These are phyloP conservation scores for Oscarella lobularis DNA, from an alignment of 37 sponge, comb jelly and placozoan genomes.

Conservation along the genomic window DNA sequence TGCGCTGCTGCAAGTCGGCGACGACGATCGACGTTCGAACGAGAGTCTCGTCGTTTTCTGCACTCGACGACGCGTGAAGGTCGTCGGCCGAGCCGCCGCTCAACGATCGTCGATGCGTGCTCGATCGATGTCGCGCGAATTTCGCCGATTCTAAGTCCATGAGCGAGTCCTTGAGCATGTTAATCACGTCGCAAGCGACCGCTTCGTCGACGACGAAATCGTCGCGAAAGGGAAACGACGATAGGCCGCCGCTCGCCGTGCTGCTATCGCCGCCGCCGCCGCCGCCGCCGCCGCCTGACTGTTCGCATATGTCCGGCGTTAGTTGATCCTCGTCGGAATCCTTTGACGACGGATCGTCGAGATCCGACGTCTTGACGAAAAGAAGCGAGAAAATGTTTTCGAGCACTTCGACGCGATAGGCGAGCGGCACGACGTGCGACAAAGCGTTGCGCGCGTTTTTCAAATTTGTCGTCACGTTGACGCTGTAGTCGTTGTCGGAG, in stretches of 20 bases:
- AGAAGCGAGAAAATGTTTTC: slow-evolving; percentile 87
- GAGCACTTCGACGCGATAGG: slow-evolving; percentile 73
- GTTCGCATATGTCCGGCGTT: not conserved
- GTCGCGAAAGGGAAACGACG: not conserved
- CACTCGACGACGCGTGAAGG: not conserved
- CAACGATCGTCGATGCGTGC: not conserved
- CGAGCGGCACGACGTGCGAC: slow-evolving; percentile 37
- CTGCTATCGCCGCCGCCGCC: not conserved
- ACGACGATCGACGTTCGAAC: slow-evolving; percentile 34
- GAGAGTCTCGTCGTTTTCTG: not conserved
- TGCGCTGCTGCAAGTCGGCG: slow-evolving; percentile 36
- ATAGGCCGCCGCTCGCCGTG: not conserved
- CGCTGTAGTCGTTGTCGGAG: not conserved
- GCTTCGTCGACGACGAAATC: slow-evolving; percentile 16
- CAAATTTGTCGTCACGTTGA: slow-evolving; percentile 18
- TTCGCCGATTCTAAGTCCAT: slow-evolving; percentile 1
- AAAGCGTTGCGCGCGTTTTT: slow-evolving; percentile 54
- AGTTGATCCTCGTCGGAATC: not conserved
- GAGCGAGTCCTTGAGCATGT: slow-evolving; percentile 44
- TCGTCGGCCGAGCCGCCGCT: not conserved
- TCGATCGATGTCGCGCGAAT: not conserved
- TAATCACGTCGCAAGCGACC: slow-evolving; percentile 27
- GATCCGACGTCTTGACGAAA: slow-evolving; percentile 56
- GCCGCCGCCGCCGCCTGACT: not conserved
- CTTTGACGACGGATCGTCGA: too few species aligned